These are phyloP conservation scores for Heliothis peltigera DNA, from an alignment of 2,888 invertebrate genomes.

Conservation along the genomic window DNA sequence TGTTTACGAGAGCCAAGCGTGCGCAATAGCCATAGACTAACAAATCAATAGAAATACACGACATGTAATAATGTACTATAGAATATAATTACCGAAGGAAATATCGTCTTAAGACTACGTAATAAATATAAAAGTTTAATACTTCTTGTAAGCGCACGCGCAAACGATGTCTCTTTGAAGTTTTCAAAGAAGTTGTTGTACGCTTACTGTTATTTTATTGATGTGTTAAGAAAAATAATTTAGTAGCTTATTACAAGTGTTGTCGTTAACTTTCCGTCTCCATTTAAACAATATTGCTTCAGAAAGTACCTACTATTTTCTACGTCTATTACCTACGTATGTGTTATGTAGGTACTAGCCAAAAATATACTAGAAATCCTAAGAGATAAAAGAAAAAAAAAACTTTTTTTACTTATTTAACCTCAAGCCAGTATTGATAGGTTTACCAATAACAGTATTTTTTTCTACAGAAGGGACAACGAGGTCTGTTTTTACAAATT, in stretches of 20 bases:
- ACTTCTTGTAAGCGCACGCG: neutral
- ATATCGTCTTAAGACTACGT: neutral
- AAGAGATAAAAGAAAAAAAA: too few relatives aligned
- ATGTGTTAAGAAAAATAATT: neutral
- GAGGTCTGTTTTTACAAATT: neutral
- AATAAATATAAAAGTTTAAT: conserved; percentile 5
- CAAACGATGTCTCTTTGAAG: conserved; percentile 1
- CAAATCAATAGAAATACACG: conserved; percentile 4
- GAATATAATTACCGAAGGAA: conserved; percentile 1
- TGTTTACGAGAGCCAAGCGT: neutral
- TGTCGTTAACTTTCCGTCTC: too few relatives aligned
- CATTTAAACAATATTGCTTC: neutral
- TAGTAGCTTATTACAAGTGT: neutral
- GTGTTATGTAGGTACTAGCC: too few relatives aligned
- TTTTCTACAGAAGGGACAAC: neutral
- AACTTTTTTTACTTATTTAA: too few relatives aligned
- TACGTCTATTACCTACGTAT: too few relatives aligned
- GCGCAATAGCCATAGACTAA: conserved; percentile 11
- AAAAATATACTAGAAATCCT: too few relatives aligned
- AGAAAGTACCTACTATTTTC: too few relatives aligned
- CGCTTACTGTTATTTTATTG: neutral
- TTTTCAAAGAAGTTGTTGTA: neutral
- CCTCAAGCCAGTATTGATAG: too few relatives aligned
- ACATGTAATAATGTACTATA: neutral
- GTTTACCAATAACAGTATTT: too few relatives aligned